phyloP scores from a whole-genome alignment of 2,797 vertebrate genomes.

The Graptemys geographica region DNA sequence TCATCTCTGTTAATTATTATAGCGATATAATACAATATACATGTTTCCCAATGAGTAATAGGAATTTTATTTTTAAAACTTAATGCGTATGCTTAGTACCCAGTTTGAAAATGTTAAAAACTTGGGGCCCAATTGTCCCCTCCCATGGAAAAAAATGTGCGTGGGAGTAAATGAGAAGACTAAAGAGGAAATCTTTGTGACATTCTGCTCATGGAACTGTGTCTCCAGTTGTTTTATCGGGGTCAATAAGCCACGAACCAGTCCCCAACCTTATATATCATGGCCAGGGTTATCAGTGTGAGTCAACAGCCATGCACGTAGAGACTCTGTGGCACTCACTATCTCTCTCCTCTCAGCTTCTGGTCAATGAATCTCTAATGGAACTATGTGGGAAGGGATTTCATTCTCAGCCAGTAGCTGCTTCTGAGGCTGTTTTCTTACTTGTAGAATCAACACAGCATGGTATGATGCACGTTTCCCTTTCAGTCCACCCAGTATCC shows the following conservation, averaged over 20 bases:
- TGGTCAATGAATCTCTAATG: neutral
- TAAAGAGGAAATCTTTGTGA: neutral
- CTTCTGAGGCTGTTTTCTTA: neutral
- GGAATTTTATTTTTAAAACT: neutral
- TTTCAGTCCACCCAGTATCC: neutral
- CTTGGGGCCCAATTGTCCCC: neutral
- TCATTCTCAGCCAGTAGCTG: neutral
- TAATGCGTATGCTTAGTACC: neutral
- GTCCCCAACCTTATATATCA: neutral
- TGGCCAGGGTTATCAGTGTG: neutral
- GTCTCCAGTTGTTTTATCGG: neutral
- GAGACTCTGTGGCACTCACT: neutral
- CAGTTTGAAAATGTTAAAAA: constrained; percentile 31
- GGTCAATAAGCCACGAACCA: neutral
- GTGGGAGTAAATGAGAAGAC: neutral
- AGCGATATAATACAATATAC: neutral
- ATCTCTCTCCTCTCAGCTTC: neutral
- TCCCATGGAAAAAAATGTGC: neutral
- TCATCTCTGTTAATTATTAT: neutral
- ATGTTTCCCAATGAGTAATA: neutral
- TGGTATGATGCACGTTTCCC: fast-evolving
- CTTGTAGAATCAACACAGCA: neutral
- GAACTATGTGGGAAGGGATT: neutral
- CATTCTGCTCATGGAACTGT: neutral
- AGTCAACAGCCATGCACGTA: neutral